Evolutionary conservation across 2,797 vertebrate species (phyloP).

Genomic region (Diplodus puntazzo): DNA sequence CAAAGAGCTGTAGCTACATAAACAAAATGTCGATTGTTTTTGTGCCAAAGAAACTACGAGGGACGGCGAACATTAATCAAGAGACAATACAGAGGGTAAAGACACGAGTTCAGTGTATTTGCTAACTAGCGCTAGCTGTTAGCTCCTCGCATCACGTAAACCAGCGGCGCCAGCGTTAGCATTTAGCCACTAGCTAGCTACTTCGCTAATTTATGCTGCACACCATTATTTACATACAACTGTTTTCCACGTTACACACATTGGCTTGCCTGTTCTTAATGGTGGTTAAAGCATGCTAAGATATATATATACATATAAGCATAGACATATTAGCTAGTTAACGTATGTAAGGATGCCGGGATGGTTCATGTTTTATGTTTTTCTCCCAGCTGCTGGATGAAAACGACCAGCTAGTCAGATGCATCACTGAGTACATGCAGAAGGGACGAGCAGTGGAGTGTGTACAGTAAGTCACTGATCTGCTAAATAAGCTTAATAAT

Average conservation of each 20-base stretch:
- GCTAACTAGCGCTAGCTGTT: neutral
- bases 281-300: neutral
- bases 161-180: neutral
- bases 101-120: accelerated
- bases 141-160: neutral
- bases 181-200: slow-evolving; percentile 2
- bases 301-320: too few species aligned
- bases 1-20: accelerated
- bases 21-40: slow-evolving; percentile 90
- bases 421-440: slow-evolving; percentile 95
- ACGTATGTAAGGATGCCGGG: neutral
- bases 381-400: slow-evolving; percentile 91
- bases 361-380: neutral
- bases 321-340: neutral
- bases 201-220: neutral
- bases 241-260: too few species aligned
- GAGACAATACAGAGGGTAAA: slow-evolving; percentile 93
- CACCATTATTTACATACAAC: neutral
- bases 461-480: slow-evolving; percentile 90
- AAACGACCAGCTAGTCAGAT: slow-evolving; percentile 95
- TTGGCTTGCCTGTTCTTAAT: neutral
- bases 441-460: slow-evolving; percentile 94
- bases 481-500: too few species aligned
- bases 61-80: slow-evolving; percentile 91
- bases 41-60: slow-evolving; percentile 91